Percentiles rank a stretch among this genome's conserved stretches.
Conservation (phyloP, 2,113 vertebrate species). For the Ariopsis seemanni region DNA sequence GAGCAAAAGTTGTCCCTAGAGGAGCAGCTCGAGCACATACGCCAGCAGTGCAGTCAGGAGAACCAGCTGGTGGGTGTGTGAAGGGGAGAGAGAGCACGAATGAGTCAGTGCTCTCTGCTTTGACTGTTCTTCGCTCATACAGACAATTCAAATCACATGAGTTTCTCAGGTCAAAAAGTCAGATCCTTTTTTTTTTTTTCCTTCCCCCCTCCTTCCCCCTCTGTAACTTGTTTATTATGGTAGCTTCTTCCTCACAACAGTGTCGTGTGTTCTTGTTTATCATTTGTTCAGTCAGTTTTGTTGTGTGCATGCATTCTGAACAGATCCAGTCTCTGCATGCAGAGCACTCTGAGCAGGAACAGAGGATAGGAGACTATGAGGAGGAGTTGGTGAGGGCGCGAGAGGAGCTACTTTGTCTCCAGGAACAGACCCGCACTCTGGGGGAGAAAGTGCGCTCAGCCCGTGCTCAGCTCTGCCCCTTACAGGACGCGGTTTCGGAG, state of each 20-base stretch:
- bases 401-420: slow-evolving; percentile 86
- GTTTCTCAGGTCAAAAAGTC: background rate
- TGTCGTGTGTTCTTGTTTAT: background rate
- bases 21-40: slow-evolving; percentile 85
- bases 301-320: background rate
- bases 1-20: slow-evolving; percentile 90
- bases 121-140: background rate
- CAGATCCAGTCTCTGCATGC: slow-evolving; percentile 88
- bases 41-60: slow-evolving; percentile 87
- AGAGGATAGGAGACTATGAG: slow-evolving; percentile 86
- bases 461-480: slow-evolving; percentile 85
- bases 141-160: background rate
- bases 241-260: background rate
- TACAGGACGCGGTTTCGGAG: slow-evolving; percentile 86
- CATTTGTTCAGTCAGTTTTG: background rate
- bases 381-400: slow-evolving; percentile 87
- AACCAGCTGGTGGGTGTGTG: slow-evolving; percentile 79
- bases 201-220: too few relatives aligned
- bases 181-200: too few relatives aligned
- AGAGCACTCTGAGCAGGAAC: slow-evolving; percentile 89
- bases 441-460: slow-evolving; percentile 87
- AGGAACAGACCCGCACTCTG: slow-evolving; percentile 87
- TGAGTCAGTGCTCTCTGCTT: background rate
- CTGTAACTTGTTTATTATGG: background rate
- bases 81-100: background rate